Evolutionary conservation across 30 jellyfish, hydroid and myxozoan genomes (phyloP).

Genomic region (Pseudorhiza aurosa): DNA sequence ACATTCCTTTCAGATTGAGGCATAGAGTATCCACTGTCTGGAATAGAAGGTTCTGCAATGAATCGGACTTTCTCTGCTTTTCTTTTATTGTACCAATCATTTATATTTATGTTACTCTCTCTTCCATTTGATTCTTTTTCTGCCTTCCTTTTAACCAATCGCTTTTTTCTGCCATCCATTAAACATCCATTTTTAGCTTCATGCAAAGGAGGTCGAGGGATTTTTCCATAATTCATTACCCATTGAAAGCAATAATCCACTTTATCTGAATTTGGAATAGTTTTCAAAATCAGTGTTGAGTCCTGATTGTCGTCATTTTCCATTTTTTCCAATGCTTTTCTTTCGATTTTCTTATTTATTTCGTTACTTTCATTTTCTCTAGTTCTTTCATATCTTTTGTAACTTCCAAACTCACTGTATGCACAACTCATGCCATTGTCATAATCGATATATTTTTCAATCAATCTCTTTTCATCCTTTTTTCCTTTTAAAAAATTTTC

Average conservation of each 20-base stretch:
- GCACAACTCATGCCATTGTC: constrained; percentile 7
- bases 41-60: not conserved
- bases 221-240: constrained; percentile 27
- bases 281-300: not conserved
- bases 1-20: constrained; percentile 12
- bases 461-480: not conserved
- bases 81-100: too few relatives aligned
- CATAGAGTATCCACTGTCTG: constrained; percentile 20
- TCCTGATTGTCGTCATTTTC: constrained; percentile 13
- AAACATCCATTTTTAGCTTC: not conserved
- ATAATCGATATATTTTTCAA: not conserved
- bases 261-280: constrained; percentile 51
- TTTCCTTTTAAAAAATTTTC: not conserved
- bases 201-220: constrained; percentile 23
- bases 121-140: not conserved
- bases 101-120: constrained; percentile 8
- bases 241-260: constrained; percentile 53
- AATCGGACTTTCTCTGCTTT: not conserved
- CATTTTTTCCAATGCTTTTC: constrained; percentile 35
- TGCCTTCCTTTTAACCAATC: constrained; percentile 5
- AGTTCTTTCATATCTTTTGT: constrained; percentile 20
- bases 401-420: not conserved
- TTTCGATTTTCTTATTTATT: not conserved
- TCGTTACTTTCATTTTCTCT: too few relatives aligned
- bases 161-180: constrained; percentile 9